phyloP scores from a whole-genome alignment of 2,888 invertebrate species.

The Callinectes sapidus region DNA sequence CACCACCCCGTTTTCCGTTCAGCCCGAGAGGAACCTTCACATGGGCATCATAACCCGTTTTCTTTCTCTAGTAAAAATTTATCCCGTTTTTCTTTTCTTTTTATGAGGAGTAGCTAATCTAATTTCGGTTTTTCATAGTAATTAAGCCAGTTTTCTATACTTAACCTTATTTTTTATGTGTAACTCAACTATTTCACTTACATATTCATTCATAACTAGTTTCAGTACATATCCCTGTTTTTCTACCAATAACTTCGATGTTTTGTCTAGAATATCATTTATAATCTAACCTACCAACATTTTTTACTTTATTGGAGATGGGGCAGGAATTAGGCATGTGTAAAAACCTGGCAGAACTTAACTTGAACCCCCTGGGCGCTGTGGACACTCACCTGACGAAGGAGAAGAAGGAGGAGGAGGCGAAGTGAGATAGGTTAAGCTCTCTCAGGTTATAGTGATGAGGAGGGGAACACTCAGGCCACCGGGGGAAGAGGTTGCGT shows the following conservation, averaged over 20 bases:
- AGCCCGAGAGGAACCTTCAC: not conserved
- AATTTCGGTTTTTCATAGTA: no score
- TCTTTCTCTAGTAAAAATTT: not conserved
- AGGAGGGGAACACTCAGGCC: slow-evolving; percentile 28
- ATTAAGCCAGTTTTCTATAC: no score
- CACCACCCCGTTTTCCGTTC: not conserved
- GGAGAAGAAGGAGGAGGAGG: not conserved
- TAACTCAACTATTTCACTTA: not conserved
- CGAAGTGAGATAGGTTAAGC: slow-evolving; percentile 8
- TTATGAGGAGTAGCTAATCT: no score
- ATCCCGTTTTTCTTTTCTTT: not conserved
- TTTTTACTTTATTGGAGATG: no score
- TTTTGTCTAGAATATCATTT: no score
- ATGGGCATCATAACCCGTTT: not conserved
- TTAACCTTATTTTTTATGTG: no score
- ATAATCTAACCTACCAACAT: no score
- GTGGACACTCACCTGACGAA: not conserved
- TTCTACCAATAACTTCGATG: no score
- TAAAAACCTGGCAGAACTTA: slow-evolving; percentile 52
- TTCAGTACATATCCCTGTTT: no score
- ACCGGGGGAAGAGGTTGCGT: slow-evolving; percentile 68
- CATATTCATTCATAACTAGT: no score
- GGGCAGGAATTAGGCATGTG: not conserved
- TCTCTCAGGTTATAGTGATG: slow-evolving; percentile 35
- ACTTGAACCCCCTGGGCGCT: slow-evolving; percentile 40